Conservation (phyloP, 2,888 invertebrate genomes). For the Agrotis clavis region DNA sequence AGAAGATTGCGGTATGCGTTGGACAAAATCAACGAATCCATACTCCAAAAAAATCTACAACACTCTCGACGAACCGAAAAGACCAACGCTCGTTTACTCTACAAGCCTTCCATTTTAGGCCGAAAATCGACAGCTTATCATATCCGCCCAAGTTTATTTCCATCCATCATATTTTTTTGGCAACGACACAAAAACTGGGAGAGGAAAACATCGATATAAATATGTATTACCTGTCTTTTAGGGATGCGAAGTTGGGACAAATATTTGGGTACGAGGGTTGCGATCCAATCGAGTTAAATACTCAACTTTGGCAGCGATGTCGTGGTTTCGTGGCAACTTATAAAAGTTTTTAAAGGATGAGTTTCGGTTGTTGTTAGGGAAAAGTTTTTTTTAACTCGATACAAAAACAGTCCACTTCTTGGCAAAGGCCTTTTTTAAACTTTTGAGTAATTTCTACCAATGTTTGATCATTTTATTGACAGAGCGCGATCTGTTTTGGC, state of each 20-base stretch:
- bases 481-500: no score
- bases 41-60: conserved; percentile 4
- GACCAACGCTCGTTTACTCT: conserved; percentile 33
- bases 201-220: conserved; percentile 46
- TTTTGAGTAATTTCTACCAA: no score
- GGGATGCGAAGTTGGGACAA: conserved; percentile 22
- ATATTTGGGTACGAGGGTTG: conserved; percentile 40
- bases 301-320: background rate
- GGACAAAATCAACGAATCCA: background rate
- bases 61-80: conserved; percentile 17
- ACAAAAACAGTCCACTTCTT: no score
- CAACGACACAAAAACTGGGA: conserved; percentile 44
- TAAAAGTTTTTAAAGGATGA: background rate
- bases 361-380: background rate
- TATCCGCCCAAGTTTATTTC: conserved; percentile 41
- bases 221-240: conserved; percentile 53
- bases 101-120: conserved; percentile 31
- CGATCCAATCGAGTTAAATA: conserved; percentile 27
- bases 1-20: no score
- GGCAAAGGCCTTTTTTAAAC: no score
- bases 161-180: conserved; percentile 62
- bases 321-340: background rate
- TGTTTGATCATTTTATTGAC: no score
- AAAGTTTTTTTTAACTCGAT: background rate
- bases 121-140: conserved; percentile 26